Evolutionary conservation across 2,113 vertebrate genomes (phyloP).

Genomic region (Oenanthe oenanthe): DNA sequence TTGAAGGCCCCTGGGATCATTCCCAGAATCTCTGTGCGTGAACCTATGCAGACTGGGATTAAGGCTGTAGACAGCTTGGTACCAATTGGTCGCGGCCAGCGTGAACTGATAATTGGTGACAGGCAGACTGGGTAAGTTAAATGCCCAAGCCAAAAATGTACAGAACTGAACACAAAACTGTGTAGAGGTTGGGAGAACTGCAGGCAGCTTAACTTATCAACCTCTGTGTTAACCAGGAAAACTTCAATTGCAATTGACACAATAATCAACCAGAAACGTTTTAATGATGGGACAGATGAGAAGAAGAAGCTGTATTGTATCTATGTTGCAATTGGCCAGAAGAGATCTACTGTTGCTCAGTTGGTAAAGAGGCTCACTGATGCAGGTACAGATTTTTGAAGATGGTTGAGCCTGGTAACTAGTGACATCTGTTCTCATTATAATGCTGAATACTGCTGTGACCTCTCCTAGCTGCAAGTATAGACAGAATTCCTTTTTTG

Average conservation of each 20-base stretch:
- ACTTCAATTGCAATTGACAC: constrained; percentile 96
- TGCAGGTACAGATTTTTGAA: constrained; percentile 71
- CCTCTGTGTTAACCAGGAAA: constrained; percentile 78
- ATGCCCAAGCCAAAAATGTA: not conserved
- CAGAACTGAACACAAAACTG: not conserved
- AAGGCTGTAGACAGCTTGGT: constrained; percentile 95
- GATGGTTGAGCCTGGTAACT: not conserved
- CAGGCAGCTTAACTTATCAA: not conserved
- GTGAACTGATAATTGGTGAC: not conserved
- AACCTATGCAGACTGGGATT: constrained; percentile 99
- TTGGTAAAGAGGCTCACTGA: constrained; percentile 96
- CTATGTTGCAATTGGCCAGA: constrained; percentile 97
- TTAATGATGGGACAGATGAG: constrained; percentile 94
- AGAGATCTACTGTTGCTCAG: constrained; percentile 97
- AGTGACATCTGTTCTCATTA: not conserved
- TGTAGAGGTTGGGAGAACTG: not conserved
- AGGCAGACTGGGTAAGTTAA: not conserved
- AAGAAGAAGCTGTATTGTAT: constrained; percentile 99
- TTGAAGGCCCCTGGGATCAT: constrained; percentile 98
- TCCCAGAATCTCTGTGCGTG: constrained; percentile 96
- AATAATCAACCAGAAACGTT: constrained; percentile 97
- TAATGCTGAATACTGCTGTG: not conserved
- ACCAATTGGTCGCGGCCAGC: not conserved
- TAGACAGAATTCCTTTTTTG: not conserved
- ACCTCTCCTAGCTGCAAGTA: not conserved